Base-by-base conservation (phyloP, 2,113 vertebrate species). In the Cacatua alba region DNA sequence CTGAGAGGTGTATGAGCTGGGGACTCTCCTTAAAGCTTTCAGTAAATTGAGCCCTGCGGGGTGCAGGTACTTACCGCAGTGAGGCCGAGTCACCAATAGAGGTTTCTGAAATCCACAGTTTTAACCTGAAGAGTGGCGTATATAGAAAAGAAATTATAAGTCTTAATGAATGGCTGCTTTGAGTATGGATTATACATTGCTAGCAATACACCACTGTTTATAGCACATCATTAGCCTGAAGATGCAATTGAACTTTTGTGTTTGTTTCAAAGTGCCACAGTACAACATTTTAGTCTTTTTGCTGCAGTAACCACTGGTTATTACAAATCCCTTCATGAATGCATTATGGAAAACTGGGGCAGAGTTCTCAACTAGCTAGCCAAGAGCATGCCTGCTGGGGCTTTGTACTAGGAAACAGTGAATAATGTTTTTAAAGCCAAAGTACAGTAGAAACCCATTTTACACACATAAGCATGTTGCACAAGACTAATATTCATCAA, bases 271-370 rank as follows among this genome's bases (percentile, higher is more conserved):
- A 91, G 95, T 95, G 55, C 78, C 96, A 97, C 62, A 51, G 83
- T 88, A 92, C 59, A 95, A 93, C 93, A 71, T 94, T 97, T 93
- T 82, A 93, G 41, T 72, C 88, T 97, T 96, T 92, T 96, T 96
- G 79, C 82, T 94, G 86, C 93, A 96, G 79, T 97, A 94, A 97
- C 90, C 92, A 92, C 94, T 95, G 88, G 95, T 97, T 97, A 91
- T 97, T 98, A 97, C 92, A 98, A 97, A 98, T 97, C 97, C 87
- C 96, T 98, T 97, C 95, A 85, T 97, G 97, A 98, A 98, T 97
- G 91, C 82, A 95, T 97, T 98, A 98, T 95, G 96, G 96, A 98
- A 98, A 98, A 98, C 94, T 96, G 95, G 97, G 95, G 92, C 96
- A 97, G 91, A 97, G 91, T 96, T 98, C 97, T 89, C 86, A 86